Percentiles rank a stretch among this genome's conserved stretches.
Conservation (phyloP, 2,888 invertebrate species). For the Spilosoma lubricipeda region DNA sequence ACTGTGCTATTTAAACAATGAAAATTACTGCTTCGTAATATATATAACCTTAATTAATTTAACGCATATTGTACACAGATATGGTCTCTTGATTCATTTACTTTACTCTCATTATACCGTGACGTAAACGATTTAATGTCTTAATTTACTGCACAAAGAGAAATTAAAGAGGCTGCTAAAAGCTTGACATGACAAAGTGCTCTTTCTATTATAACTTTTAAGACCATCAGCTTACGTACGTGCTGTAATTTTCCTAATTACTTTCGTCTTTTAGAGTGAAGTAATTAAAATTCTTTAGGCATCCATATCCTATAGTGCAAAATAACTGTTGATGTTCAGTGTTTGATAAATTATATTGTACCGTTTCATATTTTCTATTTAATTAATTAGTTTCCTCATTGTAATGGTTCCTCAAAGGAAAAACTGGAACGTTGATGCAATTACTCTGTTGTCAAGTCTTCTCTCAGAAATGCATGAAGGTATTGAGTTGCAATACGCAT, state of each 20-base stretch:
- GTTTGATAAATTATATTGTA: conserved; percentile 12
- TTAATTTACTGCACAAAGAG: conserved; percentile 84
- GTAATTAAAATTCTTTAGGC: conserved; percentile 49
- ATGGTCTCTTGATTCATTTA: conserved; percentile 64
- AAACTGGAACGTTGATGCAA: background rate
- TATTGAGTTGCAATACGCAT: background rate
- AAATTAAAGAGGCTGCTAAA: conserved; percentile 84
- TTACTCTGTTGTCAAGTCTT: background rate
- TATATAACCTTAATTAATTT: conserved; percentile 57
- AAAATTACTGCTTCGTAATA: conserved; percentile 27
- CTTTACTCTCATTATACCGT: conserved; percentile 70
- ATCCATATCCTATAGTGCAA: conserved; percentile 23
- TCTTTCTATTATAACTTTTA: conserved; percentile 82
- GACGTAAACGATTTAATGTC: conserved; percentile 83
- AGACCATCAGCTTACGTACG: conserved; percentile 76
- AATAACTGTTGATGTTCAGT: conserved; percentile 36
- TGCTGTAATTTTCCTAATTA: conserved; percentile 80
- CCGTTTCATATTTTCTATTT: background rate
- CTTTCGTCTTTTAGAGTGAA: conserved; percentile 62
- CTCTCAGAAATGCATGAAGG: background rate
- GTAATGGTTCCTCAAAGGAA: background rate
- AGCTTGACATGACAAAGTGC: conserved; percentile 84
- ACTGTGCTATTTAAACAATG: conserved; percentile 12
- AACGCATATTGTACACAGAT: conserved; percentile 44
- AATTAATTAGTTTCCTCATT: background rate